These are phyloP conservation scores for Gallinago jamesoni DNA, from an alignment of 2,113 vertebrate species.

Conservation along the genomic window DNA sequence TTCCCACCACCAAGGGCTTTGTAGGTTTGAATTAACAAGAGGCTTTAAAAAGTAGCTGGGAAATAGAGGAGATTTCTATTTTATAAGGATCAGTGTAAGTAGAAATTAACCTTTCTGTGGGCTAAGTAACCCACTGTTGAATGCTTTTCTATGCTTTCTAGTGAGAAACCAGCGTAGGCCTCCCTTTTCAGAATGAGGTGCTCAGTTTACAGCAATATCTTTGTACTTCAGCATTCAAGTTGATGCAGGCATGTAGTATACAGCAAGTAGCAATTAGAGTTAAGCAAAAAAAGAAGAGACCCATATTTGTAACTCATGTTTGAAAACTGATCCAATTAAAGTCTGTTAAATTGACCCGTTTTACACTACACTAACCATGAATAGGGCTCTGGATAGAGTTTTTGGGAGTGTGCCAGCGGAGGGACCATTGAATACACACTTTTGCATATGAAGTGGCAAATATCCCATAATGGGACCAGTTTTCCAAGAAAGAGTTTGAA, in stretches of 20 bases:
- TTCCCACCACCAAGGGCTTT: background rate
- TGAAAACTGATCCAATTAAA: constrained; percentile 67
- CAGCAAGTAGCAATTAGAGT: constrained; percentile 37
- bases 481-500: background rate
- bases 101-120: constrained; percentile 36
- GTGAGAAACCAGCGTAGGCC: background rate
- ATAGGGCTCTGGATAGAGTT: constrained; percentile 40
- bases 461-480: background rate
- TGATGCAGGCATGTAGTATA: background rate
- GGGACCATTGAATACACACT: constrained; percentile 32
- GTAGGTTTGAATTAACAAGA: constrained; percentile 23
- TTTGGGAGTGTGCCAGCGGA: constrained; percentile 46
- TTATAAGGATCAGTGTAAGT: background rate
- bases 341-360: constrained; percentile 58
- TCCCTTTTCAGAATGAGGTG: constrained; percentile 18
- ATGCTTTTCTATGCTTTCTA: constrained; percentile 2
- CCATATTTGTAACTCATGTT: constrained; percentile 48
- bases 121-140: background rate
- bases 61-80: background rate
- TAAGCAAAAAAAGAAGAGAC: constrained; percentile 49
- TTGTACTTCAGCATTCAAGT: constrained; percentile 11
- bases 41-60: constrained; percentile 4
- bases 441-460: constrained; percentile 8
- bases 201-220: constrained; percentile 44
- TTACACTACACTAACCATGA: constrained; percentile 52